Base-by-base conservation (phyloP, 2,113 vertebrate species). In the Ranitomeya imitator region DNA sequence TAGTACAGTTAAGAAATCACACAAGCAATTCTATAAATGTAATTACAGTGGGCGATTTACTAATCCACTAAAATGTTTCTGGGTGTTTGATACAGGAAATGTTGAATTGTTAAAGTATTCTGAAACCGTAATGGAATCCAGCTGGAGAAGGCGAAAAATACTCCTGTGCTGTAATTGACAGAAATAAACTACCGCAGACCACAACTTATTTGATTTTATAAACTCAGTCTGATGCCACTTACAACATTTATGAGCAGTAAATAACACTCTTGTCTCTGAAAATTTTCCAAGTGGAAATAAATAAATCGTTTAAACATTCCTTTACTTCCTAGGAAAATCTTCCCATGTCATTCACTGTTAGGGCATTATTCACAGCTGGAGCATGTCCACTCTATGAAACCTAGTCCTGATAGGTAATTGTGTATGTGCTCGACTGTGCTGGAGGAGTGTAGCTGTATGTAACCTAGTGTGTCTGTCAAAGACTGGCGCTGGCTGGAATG, bases 401-500 rank as follows among this genome's bases (percentile, higher is more conserved):
- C 51, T 45, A 86, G 16, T 76, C 45, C 23, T 76, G 23, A 71
- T 23, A 54, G 71, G 51, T 74, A 85, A 60, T 55, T 9, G 13
- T 67, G 60, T 83, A 51, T 31, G 55, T 69, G 9, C 69, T 60
- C 23, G 26, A 23, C 54, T 23, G 16, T 19, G 5, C 16, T 76
- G 54, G 45, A 51, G 23, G 21, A 59, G 69, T 19, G 11, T 13
- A 60, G 85, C 26, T 31, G 63, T 86, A 57, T 86, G 60, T 37
- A 69, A 21, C 15, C 23, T 54, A 86, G 51, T 59, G 51, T 52
- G 73, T 18, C 54, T 74, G 12, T 84, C 60, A 67, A 13, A 78
- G 60, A 26, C 52, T 83, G 71, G 67, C 37, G 14, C 11, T 63
- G 85, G 6, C 55, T 83, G 87, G 87, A 84, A 88, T 88, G 81